Conservation (phyloP, 1,140 invertebrate genomes). For the Zaprionus vittiger region DNA sequence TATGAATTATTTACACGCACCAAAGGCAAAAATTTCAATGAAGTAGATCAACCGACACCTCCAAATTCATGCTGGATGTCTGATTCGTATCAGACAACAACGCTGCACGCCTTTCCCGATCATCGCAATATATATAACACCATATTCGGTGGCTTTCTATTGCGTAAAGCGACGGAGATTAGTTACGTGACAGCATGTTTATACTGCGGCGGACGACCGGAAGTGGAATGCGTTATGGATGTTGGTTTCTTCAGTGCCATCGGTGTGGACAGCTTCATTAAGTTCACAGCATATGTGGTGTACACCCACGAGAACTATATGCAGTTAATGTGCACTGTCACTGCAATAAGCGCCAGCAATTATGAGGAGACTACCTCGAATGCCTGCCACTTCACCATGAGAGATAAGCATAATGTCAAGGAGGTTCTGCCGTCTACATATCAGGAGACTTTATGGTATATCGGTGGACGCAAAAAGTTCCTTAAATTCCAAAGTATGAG, state of each 20-base stretch:
- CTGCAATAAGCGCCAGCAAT: constrained; percentile 87
- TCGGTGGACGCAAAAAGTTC: constrained; percentile 86
- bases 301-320: constrained; percentile 88
- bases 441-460: constrained; percentile 89
- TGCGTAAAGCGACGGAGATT: constrained; percentile 90
- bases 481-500: constrained; percentile 6
- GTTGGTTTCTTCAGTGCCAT: constrained; percentile 89
- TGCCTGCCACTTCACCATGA: constrained; percentile 90
- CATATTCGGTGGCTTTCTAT: constrained; percentile 93
- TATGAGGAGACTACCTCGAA: constrained; percentile 87
- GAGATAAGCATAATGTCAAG: constrained; percentile 85
- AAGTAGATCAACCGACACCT: constrained; percentile 82
- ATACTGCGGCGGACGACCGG: constrained; percentile 86
- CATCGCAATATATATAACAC: constrained; percentile 90
- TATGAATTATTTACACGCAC: constrained; percentile 88
- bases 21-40: constrained; percentile 84
- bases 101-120: constrained; percentile 65
- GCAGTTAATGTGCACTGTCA: constrained; percentile 88
- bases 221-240: constrained; percentile 88
- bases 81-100: constrained; percentile 48
- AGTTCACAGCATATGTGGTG: constrained; percentile 88
- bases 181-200: constrained; percentile 87
- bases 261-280: constrained; percentile 89
- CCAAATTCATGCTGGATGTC: constrained; percentile 89
- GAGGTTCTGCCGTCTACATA: constrained; percentile 89